phyloP scores from a whole-genome alignment of 2,888 invertebrate species.

The Caenorhabditis sp. region DNA sequence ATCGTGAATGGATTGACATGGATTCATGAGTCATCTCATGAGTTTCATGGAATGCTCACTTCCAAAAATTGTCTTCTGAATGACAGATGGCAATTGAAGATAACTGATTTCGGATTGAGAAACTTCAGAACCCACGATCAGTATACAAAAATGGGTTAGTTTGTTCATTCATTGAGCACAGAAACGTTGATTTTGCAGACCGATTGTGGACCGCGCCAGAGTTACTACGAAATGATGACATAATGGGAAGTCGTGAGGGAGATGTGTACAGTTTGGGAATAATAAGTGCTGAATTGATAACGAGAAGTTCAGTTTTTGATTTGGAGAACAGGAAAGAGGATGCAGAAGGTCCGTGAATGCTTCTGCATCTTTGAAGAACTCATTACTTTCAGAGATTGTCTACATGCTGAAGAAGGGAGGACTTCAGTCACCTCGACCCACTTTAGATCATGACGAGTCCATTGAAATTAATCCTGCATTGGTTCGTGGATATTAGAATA shows the following conservation, averaged over 20 bases:
- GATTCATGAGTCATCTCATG: constrained; percentile 58
- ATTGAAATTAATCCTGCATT: constrained; percentile 67
- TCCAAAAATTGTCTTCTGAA: constrained; percentile 76
- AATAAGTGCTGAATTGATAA: constrained; percentile 73
- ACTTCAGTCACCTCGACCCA: constrained; percentile 73
- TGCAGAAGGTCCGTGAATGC: constrained; percentile 44
- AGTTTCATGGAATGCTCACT: constrained; percentile 69
- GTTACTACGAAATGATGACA: constrained; percentile 57
- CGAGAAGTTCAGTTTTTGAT: constrained; percentile 68
- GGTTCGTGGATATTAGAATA: constrained; percentile 40
- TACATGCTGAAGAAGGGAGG: constrained; percentile 81
- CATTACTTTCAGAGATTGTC: constrained; percentile 71
- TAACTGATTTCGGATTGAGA: constrained; percentile 75
- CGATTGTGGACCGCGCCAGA: constrained; percentile 71
- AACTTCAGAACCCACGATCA: constrained; percentile 42
- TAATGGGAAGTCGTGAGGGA: constrained; percentile 47
- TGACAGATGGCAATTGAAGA: constrained; percentile 79
- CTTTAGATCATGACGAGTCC: constrained; percentile 62
- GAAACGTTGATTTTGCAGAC: constrained; percentile 25
- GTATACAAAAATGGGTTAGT: constrained; percentile 27
- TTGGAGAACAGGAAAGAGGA: constrained; percentile 66
- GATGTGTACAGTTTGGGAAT: constrained; percentile 73
- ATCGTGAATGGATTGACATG: constrained; percentile 68
- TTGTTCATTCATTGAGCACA: neutral
- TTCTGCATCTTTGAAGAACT: no score